Percentiles rank a stretch among this genome's conserved stretches.
phyloP scores from a whole-genome alignment of 2,113 vertebrate genomes.

The Apaloderma vittatum region DNA sequence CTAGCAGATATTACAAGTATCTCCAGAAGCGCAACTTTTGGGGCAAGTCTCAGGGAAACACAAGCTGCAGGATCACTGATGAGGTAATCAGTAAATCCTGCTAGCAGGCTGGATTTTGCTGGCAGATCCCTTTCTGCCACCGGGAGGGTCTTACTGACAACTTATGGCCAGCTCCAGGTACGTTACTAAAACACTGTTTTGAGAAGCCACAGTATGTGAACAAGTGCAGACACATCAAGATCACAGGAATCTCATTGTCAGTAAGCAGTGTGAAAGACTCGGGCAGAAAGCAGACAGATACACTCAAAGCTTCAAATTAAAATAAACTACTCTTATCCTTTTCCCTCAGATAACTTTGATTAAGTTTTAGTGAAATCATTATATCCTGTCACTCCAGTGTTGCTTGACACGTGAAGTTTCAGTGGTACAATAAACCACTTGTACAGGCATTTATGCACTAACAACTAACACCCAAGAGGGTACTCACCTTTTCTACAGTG shows the following conservation, averaged over 20 bases:
- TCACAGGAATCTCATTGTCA: not conserved
- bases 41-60: not conserved
- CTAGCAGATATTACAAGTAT: not conserved
- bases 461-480: not conserved
- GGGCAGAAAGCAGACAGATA: not conserved
- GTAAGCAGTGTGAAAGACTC: not conserved
- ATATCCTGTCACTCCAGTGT: not conserved
- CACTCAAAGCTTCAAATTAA: not conserved
- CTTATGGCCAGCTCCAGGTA: not conserved
- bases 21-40: not conserved
- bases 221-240: not conserved
- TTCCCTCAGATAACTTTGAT: not conserved
- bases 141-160: not conserved
- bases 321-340: not conserved
- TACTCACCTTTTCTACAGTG: conserved; percentile 88
- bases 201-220: not conserved
- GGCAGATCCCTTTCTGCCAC: not conserved
- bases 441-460: not conserved
- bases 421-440: not conserved
- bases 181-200: not conserved
- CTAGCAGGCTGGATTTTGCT: not conserved
- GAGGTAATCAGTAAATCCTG: not conserved
- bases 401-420: not conserved
- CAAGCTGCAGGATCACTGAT: not conserved
- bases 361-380: not conserved